A percentile compares a stretch with the other conserved stretches of the same genome.
phyloP scores from a whole-genome alignment of 2,797 vertebrate species.

The Scarus forsteni region DNA sequence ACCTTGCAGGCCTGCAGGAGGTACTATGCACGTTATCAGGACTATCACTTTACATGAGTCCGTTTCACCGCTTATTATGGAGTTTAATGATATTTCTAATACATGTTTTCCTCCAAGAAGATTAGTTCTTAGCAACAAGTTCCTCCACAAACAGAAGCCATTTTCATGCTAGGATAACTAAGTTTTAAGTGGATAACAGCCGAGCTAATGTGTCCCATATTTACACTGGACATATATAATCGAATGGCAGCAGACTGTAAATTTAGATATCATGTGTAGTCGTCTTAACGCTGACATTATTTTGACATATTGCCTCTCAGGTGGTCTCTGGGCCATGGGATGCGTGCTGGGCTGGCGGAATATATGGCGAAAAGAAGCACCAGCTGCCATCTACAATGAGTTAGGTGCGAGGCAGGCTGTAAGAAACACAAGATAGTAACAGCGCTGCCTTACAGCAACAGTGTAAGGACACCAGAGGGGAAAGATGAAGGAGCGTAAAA shows the following conservation, averaged over 20 bases:
- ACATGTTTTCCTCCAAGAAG: constrained; percentile 8
- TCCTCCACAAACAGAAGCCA: constrained; percentile 38
- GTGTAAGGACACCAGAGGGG: constrained; percentile 16
- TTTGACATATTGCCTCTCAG: constrained; percentile 76
- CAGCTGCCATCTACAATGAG: constrained; percentile 69
- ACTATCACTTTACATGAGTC: constrained; percentile 20
- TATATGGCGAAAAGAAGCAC: constrained; percentile 56
- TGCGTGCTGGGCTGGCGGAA: constrained; percentile 31
- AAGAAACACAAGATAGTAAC: constrained; percentile 40
- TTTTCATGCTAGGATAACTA: constrained; percentile 41
- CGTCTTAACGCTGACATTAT: constrained; percentile 77
- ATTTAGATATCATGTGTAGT: constrained; percentile 76
- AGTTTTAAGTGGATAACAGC: constrained; percentile 71
- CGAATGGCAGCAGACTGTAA: constrained; percentile 71
- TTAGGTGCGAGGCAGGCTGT: constrained; percentile 49
- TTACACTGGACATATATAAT: constrained; percentile 62
- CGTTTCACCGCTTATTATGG: background rate
- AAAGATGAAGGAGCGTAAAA: constrained; percentile 23
- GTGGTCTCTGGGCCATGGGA: constrained; percentile 70
- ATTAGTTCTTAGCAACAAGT: constrained; percentile 68
- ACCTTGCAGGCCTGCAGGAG: constrained; percentile 26
- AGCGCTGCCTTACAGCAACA: constrained; percentile 49
- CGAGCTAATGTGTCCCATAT: constrained; percentile 59
- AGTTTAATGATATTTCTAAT: constrained; percentile 3
- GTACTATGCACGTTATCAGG: constrained; percentile 11